Base-by-base conservation (phyloP, 2,888 invertebrate genomes). In the Aphodius sticticus region DNA sequence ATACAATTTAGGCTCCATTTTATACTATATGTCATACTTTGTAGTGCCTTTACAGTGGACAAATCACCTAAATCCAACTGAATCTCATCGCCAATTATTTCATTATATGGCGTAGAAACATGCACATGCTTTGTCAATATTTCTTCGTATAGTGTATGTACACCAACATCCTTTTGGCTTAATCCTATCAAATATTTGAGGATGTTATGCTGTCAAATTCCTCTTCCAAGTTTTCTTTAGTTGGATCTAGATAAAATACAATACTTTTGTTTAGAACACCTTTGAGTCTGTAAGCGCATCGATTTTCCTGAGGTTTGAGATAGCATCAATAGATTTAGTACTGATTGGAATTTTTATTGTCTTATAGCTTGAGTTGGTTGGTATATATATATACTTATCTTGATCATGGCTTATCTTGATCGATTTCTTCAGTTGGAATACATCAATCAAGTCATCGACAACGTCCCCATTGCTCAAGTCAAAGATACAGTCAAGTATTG, bases 401-500 rank as follows among this genome's bases (percentile, higher is more conserved):
- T 6, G n/a, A 4, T 71, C 71, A 71, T 35, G 16, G 16, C 15
- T 71, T 71, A 71, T 71, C 35, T 71, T 71, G 15, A 71, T 35
- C 16, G 16, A 26, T 71, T 71, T 15, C 12, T 5, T 35, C 12
- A 14, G 15, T 16, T 16, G 16, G 35, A 71, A 71, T 15, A 9
- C 35, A 71, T 71, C 35, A 12, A 26, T n/a, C 2, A 79, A 38
- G 0, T 16, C 69, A 12, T 14, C 72, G 0, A 69, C 69, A 9
- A 79, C 69, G 0, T 38, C n/a, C 6, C n/a, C 70, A 36, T 78
- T 70, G 15, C n/a, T 70, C 6, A 80, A 35, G 70, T 78, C 77
- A 80, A 0, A 2, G 76, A 69, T n/a, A 77, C 69, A 6, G 70
- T 16, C 12, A 76, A 16, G 15, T 75, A 77, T 70, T 80, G 80